Evolutionary conservation across 2,797 vertebrate genomes (phyloP), one percentile per base, ranked within the genome.

Genomic region (Parotocinclus haroldoi): DNA sequence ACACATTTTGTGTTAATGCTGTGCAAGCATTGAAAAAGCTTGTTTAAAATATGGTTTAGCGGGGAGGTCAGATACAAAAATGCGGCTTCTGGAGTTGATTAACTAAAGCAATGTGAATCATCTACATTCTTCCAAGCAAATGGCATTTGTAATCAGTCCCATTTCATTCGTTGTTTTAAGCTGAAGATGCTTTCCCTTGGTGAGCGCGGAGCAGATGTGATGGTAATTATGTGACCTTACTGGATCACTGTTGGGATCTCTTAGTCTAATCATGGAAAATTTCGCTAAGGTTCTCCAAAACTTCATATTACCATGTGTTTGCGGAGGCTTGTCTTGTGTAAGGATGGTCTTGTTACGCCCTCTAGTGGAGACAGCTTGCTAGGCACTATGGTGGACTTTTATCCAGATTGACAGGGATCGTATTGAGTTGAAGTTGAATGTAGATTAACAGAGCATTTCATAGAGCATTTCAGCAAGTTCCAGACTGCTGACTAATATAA

Each of bases 281-380:
- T 27, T 55, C 9, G n/a, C n/a, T 16, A 52, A 63, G 17, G 39
- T 10, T 42, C 10, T 42, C 10, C n/a, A 42, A 7, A 10, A 12
- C 10, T 36, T 1, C 9, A 37, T 1, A 4, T 16, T 39, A 16
- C 19, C 46, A 49, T 40, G 46, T 7, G n/a, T 1, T 12, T 11
- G 14, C 3, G n/a, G 11, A 13, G 13, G n/a, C n/a, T n/a, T n/a
- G 16, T 10, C 2, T 63, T 42, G 9, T 8, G 27, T 11, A 13
- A 45, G 11, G 39, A 19, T 64, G 44, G 56, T 61, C 57, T 48
- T 58, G 7, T 62, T 44, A 7, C 36, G 7, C 72, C 63, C 66
- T 69, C 76, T 75, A 63, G 63, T 78, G 76, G 69, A 64, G 9
- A 19, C 11, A 54, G n/a, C n/a, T n/a, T n/a, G n/a, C n/a, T n/a